Evolutionary conservation across 2,797 vertebrate genomes (phyloP).

Genomic region (Euthynnus affinis): DNA sequence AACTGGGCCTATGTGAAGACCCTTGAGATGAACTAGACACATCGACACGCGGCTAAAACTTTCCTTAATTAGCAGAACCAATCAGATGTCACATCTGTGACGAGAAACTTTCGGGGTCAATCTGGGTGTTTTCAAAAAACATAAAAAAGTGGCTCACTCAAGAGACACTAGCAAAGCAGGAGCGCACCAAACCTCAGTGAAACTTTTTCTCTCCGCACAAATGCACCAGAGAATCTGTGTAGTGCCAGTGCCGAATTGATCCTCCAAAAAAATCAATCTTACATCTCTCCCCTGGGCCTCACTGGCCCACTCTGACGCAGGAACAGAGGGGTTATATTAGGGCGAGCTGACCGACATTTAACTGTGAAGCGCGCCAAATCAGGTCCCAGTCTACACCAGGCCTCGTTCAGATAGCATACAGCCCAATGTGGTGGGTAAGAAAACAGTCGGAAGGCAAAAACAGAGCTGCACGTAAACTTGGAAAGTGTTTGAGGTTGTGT

Average conservation of each 20-base stretch:
- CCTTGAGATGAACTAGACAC: conserved; percentile 61
- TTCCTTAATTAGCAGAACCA: conserved; percentile 65
- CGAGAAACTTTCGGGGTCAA: conserved; percentile 43
- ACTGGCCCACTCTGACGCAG: conserved; percentile 72
- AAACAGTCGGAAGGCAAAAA: conserved; percentile 42
- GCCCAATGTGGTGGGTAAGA: conserved; percentile 35
- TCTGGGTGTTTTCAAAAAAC: conserved; percentile 54
- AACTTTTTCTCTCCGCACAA: conserved; percentile 53
- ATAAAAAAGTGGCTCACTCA: conserved; percentile 54
- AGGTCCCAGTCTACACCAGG: conserved; percentile 50
- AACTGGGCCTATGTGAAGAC: conserved; percentile 69
- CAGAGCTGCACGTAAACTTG: conserved; percentile 18
- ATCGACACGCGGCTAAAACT: conserved; percentile 55
- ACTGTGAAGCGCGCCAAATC: conserved; percentile 63
- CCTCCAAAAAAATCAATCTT: conserved; percentile 78
- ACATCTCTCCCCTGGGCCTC: conserved; percentile 73
- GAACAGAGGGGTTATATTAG: conserved; percentile 77
- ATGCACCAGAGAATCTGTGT: conserved; percentile 56
- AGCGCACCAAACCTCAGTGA: conserved; percentile 36
- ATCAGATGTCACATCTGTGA: conserved; percentile 56
- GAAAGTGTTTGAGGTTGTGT: conserved; percentile 8
- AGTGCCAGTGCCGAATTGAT: conserved; percentile 77
- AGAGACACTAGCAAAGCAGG: conserved; percentile 46
- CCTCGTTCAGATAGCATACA: conserved; percentile 57
- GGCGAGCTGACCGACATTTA: conserved; percentile 74